These are phyloP conservation scores for Crepidodera aurea DNA, from an alignment of 2,888 invertebrate genomes.

Conservation along the genomic window DNA sequence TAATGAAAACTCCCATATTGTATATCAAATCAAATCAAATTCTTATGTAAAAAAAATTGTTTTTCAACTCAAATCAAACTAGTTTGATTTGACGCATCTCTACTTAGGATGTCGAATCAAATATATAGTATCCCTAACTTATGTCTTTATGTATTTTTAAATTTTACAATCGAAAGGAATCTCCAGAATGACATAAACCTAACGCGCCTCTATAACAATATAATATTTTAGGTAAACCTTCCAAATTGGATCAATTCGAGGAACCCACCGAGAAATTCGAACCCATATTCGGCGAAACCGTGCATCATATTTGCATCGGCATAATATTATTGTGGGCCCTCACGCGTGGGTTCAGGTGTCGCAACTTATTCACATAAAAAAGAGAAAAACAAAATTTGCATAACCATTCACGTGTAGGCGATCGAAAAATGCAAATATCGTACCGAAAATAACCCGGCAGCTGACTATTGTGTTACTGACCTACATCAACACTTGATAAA, in stretches of 20 bases:
- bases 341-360: slow-evolving; percentile 28
- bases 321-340: slow-evolving; percentile 36
- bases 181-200: not conserved
- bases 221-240: slow-evolving; percentile 23
- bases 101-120: too few species aligned
- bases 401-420: slow-evolving; percentile 7
- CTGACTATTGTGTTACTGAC: slow-evolving; percentile 32
- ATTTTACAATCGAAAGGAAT: not conserved
- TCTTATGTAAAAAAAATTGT: too few species aligned
- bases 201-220: not conserved
- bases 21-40: too few species aligned
- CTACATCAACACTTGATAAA: slow-evolving; percentile 29
- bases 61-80: too few species aligned
- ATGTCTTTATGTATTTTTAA: too few species aligned
- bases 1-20: too few species aligned
- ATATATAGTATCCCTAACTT: too few species aligned
- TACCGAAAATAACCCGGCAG: slow-evolving; percentile 26
- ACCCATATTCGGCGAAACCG: slow-evolving; percentile 31
- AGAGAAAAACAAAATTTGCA: slow-evolving; percentile 19
- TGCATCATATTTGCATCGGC: slow-evolving; percentile 31
- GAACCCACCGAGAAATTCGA: slow-evolving; percentile 28
- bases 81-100: too few species aligned
- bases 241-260: slow-evolving; percentile 27
- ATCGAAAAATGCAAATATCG: slow-evolving; percentile 22
- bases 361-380: slow-evolving; percentile 22